Percentiles rank a stretch among this genome's conserved stretches.
Conservation (phyloP, 1,140 invertebrate genomes). For the Drosophila tani region DNA sequence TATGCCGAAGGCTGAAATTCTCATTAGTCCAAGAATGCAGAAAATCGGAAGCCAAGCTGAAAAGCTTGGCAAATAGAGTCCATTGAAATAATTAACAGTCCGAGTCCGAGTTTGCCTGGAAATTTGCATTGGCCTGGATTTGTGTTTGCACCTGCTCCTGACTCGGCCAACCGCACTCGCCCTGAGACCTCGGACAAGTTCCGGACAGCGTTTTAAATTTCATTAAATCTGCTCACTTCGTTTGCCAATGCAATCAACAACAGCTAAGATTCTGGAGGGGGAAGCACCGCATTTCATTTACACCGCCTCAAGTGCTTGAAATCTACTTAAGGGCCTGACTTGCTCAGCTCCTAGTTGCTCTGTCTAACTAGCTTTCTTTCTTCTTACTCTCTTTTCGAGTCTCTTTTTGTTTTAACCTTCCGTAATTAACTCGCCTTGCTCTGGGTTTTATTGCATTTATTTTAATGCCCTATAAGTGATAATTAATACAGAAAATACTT, state of each 20-base stretch:
- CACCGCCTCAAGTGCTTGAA: slow-evolving; percentile 75
- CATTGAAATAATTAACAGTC: slow-evolving; percentile 77
- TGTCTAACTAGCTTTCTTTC: slow-evolving; percentile 31
- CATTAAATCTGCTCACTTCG: slow-evolving; percentile 82
- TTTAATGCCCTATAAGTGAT: slow-evolving; percentile 20
- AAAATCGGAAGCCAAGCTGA: slow-evolving; percentile 60
- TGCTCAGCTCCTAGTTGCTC: slow-evolving; percentile 4
- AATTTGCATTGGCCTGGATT: slow-evolving; percentile 60
- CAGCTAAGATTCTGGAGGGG: slow-evolving; percentile 34
- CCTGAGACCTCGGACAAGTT: slow-evolving; percentile 37
- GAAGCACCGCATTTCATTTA: slow-evolving; percentile 72
- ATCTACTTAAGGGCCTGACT: slow-evolving; percentile 66
- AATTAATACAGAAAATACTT: not conserved
- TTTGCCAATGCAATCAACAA: slow-evolving; percentile 81
- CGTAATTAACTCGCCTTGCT: slow-evolving; percentile 70
- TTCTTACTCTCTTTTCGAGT: not conserved
- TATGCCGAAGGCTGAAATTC: slow-evolving; percentile 30
- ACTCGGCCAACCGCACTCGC: slow-evolving; percentile 34
- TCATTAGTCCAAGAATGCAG: slow-evolving; percentile 66
- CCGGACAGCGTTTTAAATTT: slow-evolving; percentile 74
- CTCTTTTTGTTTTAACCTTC: slow-evolving; percentile 55
- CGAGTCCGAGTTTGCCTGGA: slow-evolving; percentile 5
- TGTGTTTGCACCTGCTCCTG: slow-evolving; percentile 3
- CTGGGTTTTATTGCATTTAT: slow-evolving; percentile 15
- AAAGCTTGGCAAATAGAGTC: slow-evolving; percentile 62